Conservation (phyloP, 2,797 vertebrate species). For the Argya squamiceps region DNA sequence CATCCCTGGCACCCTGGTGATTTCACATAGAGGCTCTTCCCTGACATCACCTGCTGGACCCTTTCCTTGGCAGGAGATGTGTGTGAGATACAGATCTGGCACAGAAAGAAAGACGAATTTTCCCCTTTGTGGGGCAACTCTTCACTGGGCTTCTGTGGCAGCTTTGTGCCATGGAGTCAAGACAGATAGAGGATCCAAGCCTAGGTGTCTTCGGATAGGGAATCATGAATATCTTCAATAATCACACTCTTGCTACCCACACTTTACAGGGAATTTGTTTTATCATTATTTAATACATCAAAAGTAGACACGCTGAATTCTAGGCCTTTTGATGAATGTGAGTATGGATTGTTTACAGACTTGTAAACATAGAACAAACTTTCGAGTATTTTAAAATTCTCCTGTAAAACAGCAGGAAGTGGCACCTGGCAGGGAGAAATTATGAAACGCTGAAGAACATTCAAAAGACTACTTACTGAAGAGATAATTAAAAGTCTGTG, state of each 20-base stretch:
- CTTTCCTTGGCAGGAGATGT: not conserved
- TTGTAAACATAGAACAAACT: not conserved
- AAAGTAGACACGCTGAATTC: not conserved
- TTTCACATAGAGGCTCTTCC: not conserved
- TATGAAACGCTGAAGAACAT: not conserved
- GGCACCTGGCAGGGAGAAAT: not conserved
- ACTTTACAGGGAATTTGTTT: not conserved
- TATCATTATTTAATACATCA: not conserved
- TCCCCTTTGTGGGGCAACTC: not conserved
- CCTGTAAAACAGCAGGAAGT: not conserved
- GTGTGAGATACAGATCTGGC: not conserved
- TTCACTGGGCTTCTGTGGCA: not conserved
- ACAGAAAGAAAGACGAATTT: not conserved
- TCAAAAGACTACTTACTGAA: not conserved
- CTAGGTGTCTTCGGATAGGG: fast-evolving
- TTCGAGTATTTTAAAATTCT: not conserved
- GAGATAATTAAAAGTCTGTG: not conserved
- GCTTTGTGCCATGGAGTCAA: not conserved
- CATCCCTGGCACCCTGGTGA: not conserved
- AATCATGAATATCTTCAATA: not conserved
- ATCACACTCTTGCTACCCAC: not conserved
- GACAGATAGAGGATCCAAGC: not conserved
- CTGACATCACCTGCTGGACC: not conserved
- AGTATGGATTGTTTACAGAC: not conserved
- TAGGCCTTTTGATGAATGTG: not conserved